Evolutionary conservation across 2,888 invertebrate genomes (phyloP), one percentile per base, ranked within the genome.

Genomic region (Drosophila testacea): DNA sequence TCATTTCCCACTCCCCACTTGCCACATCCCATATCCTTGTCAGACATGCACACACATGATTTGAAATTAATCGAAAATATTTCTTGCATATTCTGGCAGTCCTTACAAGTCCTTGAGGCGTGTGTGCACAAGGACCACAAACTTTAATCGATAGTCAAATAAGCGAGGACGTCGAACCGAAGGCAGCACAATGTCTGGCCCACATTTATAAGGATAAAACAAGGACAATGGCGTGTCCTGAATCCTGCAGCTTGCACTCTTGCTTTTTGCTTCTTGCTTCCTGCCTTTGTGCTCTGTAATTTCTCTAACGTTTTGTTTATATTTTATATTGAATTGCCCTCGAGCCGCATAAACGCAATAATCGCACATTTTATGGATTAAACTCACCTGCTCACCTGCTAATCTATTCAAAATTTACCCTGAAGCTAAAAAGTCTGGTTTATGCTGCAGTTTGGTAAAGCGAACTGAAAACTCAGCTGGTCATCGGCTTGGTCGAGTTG

Each of bases 281-380:
- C 51, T 64, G 61, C 64, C 71, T 85, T 86, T 76, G 68, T 75
- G 61, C 62, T 41, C 32, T 74, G 79, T 87, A 84, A 82, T 86
- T 89, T 89, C 89, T 89, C 79, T 86, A 89, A 82, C 74, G 75
- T 79, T 57, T 83, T 84, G 85, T 88, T 90, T 84, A 88, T 88
- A 88, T 83, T 87, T 84, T 84, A 87, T 84, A 81, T 87, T 56
- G 79, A 77, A 87, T 79, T 73, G 67, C 76, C 88, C 78, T 71
- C 59, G 71, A 81, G 87, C 80, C 76, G 83, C 89, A 85, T 89
- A 89, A 86, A 90, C 85, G 89, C 83, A 85, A 85, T 90, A 88
- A 88, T 90, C 90, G 85, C 85, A 90, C 81, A 88, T 90, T 89
- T 88, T 90, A 86, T 87, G 88, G 88, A 88, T 88, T 88, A 88